Base-by-base conservation (phyloP, 35 echinoderm and acorn worm genomes). In the Anneissia japonica region DNA sequence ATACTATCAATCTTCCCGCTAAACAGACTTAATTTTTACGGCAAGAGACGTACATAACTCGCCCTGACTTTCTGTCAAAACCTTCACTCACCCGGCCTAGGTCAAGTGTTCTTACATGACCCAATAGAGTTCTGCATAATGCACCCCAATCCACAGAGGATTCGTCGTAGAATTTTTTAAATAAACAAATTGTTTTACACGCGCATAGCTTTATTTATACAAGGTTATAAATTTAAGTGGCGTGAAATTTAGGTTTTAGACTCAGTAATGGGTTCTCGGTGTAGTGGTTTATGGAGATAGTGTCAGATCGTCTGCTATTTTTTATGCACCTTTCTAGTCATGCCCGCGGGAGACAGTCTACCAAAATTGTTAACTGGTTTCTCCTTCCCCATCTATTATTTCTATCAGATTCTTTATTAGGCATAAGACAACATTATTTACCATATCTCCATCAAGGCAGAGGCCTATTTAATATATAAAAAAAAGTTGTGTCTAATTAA, bases 131-230 rank as follows among this genome's bases (percentile, higher is more conserved):
- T 64, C 1, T 12, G 51, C 11, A 64, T 64, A 64, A 64, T 64
- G 51, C 19, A 64, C 51, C 51, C 40, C 51, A 64, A 64, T 64
- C 7, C 51, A 64, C 51, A 9, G 6, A 64, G 51, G 51, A 64
- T 2, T 23, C 51, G 51, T 16, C 51, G 5, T 6, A 3, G 21
- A 64, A 64, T 16, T 64, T 64, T 64, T 64, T 64, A 64, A 64
- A 64, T 64, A 64, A 64, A 64, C 51, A 64, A 64, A 64, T 64
- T 64, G 51, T 64, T 64, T 64, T 64, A 64, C 51, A 64, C 51
- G 51, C 51, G 51, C 51, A 23, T 9, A 64, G 51, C 51, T 64
- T 64, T 64, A 64, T 64, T 64, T 64, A 64, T 64, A 9, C 51
- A 64, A 64, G 21, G 51, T 26, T 64, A 64, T 64, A 64, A 64